Evolutionary conservation across 2,888 invertebrate species (phyloP).

Genomic region (Microctonus aethiopoides): DNA sequence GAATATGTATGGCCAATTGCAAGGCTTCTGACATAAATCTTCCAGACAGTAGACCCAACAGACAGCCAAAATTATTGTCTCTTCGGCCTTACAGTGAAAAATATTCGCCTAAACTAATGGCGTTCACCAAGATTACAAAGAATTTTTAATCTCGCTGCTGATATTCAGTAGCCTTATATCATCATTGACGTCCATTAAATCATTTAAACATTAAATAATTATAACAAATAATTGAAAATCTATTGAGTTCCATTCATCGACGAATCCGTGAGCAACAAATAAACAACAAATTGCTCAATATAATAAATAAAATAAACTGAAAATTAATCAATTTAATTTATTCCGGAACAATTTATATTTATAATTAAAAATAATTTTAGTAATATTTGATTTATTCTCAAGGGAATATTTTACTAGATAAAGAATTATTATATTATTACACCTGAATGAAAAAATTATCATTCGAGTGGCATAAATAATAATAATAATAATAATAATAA

Average conservation of each 20-base stretch:
- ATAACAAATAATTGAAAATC: constrained; percentile 33
- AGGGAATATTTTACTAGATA: background rate
- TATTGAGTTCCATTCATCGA: constrained; percentile 42
- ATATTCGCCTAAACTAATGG: constrained; percentile 51
- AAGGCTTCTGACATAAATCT: constrained; percentile 44
- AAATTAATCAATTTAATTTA: background rate
- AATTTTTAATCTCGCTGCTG: constrained; percentile 60
- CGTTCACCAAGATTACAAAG: constrained; percentile 67
- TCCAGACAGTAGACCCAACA: constrained; percentile 42
- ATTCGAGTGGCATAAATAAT: background rate
- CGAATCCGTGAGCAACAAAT: constrained; percentile 39
- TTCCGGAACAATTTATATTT: background rate
- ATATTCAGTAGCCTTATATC: constrained; percentile 62
- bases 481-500: no score
- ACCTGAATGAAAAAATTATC: background rate
- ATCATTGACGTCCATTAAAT: constrained; percentile 58
- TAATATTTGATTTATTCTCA: constrained; percentile 9
- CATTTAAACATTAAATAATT: constrained; percentile 16
- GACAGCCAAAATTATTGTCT: constrained; percentile 56
- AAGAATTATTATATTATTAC: background rate
- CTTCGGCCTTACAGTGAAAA: constrained; percentile 66
- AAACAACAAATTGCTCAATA: background rate
- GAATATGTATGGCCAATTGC: constrained; percentile 36
- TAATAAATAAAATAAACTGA: constrained; percentile 13
- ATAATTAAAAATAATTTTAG: constrained; percentile 1